A percentile compares a stretch with the other conserved stretches of the same genome.
phyloP scores from a whole-genome alignment of 2,888 invertebrate species.

The Folsomia manolachei region DNA sequence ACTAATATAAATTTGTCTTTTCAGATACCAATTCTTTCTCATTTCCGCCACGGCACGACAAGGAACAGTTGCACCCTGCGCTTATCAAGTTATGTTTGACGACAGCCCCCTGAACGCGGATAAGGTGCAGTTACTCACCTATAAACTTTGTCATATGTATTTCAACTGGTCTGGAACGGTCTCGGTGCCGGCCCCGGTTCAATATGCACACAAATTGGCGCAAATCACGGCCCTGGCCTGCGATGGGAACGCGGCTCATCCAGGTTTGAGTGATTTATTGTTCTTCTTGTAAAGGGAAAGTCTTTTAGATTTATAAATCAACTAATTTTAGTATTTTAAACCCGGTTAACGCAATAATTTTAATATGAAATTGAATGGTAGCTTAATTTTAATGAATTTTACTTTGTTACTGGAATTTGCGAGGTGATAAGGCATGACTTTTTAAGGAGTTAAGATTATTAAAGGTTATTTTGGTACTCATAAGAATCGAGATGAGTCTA shows the following conservation, averaged over 20 bases:
- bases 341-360: too few relatives aligned
- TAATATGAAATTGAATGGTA: too few relatives aligned
- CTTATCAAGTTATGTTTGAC: slow-evolving; percentile 81
- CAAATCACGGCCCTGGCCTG: slow-evolving; percentile 55
- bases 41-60: slow-evolving; percentile 81
- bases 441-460: too few relatives aligned
- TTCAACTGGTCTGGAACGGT: slow-evolving; percentile 74
- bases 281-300: slow-evolving; percentile 39
- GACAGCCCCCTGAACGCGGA: slow-evolving; percentile 67
- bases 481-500: too few relatives aligned
- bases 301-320: too few relatives aligned
- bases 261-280: slow-evolving; percentile 21
- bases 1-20: not conserved
- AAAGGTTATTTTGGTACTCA: too few relatives aligned
- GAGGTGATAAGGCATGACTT: too few relatives aligned
- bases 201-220: slow-evolving; percentile 60
- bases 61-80: slow-evolving; percentile 87
- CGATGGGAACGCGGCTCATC: slow-evolving; percentile 5
- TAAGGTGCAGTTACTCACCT: slow-evolving; percentile 75
- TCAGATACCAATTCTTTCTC: slow-evolving; percentile 82
- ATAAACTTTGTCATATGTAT: slow-evolving; percentile 83
- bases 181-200: slow-evolving; percentile 59
- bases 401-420: too few relatives aligned
- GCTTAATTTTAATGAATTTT: too few relatives aligned
- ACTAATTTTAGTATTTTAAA: too few relatives aligned